Evolutionary conservation across 2,888 invertebrate genomes (phyloP).

Genomic region (Lypha dubia): DNA sequence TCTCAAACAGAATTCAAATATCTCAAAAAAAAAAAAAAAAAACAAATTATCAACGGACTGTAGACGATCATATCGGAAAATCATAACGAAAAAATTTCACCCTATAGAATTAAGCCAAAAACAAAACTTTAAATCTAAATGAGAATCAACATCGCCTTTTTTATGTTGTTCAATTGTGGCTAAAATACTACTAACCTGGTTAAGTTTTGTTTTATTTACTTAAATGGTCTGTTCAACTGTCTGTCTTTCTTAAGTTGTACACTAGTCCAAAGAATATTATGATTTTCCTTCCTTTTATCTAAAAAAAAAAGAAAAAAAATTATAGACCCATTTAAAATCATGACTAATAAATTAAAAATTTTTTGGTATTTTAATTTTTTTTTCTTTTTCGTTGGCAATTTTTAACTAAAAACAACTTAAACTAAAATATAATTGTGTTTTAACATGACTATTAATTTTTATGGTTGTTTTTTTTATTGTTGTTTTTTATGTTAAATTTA

Average conservation of each 20-base stretch:
- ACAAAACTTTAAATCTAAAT: neutral
- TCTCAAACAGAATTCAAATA: no score
- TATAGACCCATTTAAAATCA: conserved; percentile 62
- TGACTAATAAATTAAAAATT: conserved; percentile 65
- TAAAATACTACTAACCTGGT: neutral
- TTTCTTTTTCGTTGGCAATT: neutral
- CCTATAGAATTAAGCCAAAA: neutral
- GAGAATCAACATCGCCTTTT: conserved; percentile 23
- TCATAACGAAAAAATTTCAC: neutral
- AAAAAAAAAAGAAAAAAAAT: no score
- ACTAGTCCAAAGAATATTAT: conserved; percentile 54
- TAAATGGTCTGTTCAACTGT: conserved; percentile 2
- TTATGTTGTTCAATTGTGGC: neutral
- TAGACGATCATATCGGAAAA: neutral
- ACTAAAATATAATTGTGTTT: conserved; percentile 59
- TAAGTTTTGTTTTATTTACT: neutral
- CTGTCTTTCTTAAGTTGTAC: conserved; percentile 20
- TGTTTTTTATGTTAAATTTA: conserved; percentile 9
- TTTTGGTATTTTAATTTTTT: conserved; percentile 13
- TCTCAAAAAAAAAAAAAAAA: no score
- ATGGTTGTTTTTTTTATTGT: conserved; percentile 15
- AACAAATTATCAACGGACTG: neutral
- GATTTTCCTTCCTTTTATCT: neutral
- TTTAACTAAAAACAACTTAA: conserved; percentile 34
- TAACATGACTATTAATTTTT: conserved; percentile 65